Conservation (phyloP, 2,797 vertebrate genomes). For the Micrastur ruficollis region DNA sequence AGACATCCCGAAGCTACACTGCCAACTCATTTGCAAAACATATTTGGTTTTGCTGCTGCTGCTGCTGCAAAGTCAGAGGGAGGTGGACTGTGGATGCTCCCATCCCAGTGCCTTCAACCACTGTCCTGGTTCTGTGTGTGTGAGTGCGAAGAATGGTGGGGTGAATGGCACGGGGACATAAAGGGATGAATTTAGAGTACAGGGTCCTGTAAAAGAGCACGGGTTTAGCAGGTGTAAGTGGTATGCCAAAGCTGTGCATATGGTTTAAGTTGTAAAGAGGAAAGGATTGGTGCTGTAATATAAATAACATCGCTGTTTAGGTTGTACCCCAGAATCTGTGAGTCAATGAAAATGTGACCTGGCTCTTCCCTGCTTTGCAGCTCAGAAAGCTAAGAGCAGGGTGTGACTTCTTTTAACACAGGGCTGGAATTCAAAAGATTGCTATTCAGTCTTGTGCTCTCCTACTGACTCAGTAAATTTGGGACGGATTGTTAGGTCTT, state of each 20-base stretch:
- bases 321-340: neutral
- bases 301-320: fast-evolving
- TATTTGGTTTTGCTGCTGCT: neutral
- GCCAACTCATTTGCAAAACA: neutral
- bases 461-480: neutral
- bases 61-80: neutral
- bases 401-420: fast-evolving
- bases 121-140: neutral
- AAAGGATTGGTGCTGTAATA: neutral
- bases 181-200: neutral
- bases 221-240: neutral
- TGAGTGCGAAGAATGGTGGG: neutral
- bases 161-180: fast-evolving
- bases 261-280: neutral
- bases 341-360: neutral
- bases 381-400: neutral
- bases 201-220: neutral
- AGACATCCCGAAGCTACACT: neutral
- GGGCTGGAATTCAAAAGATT: neutral
- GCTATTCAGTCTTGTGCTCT: neutral
- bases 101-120: fast-evolving
- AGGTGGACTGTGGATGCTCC: neutral
- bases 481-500: neutral
- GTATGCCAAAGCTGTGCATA: neutral
- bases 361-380: neutral